Evolutionary conservation across 2,113 vertebrate genomes (phyloP).

Genomic region (Tachycineta bicolor): DNA sequence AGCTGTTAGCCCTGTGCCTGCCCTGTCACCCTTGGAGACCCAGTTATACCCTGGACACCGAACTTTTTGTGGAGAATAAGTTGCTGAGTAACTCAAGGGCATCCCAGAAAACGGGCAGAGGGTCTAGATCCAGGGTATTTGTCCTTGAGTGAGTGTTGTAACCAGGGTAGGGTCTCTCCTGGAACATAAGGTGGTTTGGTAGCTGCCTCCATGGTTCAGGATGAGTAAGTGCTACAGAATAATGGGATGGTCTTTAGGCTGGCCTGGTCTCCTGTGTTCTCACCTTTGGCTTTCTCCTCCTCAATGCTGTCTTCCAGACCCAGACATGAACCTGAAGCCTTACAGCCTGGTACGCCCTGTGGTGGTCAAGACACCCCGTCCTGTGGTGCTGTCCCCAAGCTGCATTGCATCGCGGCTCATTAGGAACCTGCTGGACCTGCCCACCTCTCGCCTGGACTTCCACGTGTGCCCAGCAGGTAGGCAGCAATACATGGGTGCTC

Average conservation of each 20-base stretch:
- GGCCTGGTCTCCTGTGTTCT: background rate
- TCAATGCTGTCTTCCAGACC: constrained; percentile 55
- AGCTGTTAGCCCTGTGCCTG: background rate
- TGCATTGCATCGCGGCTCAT: constrained; percentile 86
- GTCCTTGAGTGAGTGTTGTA: background rate
- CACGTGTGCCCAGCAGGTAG: constrained; percentile 86
- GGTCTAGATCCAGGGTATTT: background rate
- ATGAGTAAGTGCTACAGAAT: background rate
- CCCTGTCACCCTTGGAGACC: background rate
- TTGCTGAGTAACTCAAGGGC: background rate
- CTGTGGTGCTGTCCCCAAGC: constrained; percentile 86
- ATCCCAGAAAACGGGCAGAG: background rate
- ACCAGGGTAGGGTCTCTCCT: background rate
- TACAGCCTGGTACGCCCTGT: constrained; percentile 87
- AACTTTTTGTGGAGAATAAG: background rate
- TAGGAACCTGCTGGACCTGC: constrained; percentile 87
- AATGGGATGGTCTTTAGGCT: background rate
- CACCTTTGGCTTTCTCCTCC: background rate
- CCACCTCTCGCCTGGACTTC: constrained; percentile 87
- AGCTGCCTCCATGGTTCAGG: background rate
- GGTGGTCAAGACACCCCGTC: constrained; percentile 75
- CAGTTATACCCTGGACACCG: background rate
- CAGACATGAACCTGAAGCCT: constrained; percentile 80
- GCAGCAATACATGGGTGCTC: background rate
- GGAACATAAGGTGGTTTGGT: background rate